Percentiles rank a stretch among this genome's conserved stretches.
Conservation (phyloP, 2,797 vertebrate genomes). For the Odontamblyopus lacepedii region DNA sequence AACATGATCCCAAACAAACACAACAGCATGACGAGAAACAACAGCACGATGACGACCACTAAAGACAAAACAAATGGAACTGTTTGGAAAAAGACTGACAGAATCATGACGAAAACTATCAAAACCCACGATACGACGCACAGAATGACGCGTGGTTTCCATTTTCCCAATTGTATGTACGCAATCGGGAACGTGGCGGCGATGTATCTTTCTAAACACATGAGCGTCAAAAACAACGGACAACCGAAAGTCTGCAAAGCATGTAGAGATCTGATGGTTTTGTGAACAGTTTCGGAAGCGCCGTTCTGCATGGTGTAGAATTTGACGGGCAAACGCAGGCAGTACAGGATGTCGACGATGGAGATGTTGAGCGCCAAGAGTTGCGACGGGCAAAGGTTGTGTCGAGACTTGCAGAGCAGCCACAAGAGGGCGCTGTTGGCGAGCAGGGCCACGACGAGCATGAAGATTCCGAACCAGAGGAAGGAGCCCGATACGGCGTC, state of each 20-base stretch:
- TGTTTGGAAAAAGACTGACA: slow-evolving; percentile 8
- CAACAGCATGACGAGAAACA: slow-evolving; percentile 46
- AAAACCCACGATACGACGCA: slow-evolving; percentile 22
- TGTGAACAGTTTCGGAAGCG: neutral
- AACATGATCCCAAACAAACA: slow-evolving; percentile 30
- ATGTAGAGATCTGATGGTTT: slow-evolving; percentile 2
- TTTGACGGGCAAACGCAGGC: slow-evolving; percentile 44
- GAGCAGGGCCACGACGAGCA: slow-evolving; percentile 30
- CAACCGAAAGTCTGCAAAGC: slow-evolving; percentile 41
- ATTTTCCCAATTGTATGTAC: slow-evolving; percentile 20
- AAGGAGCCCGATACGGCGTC: accelerated
- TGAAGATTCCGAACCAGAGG: slow-evolving; percentile 19
- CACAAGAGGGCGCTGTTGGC: slow-evolving; percentile 45
- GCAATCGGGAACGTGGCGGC: slow-evolving; percentile 22
- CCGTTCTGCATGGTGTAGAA: neutral
- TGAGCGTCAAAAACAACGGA: slow-evolving; percentile 42
- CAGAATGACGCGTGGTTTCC: slow-evolving; percentile 14
- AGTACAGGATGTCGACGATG: slow-evolving; percentile 40
- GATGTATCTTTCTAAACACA: slow-evolving; percentile 52
- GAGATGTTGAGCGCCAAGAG: slow-evolving; percentile 56
- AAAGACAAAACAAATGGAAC: slow-evolving; percentile 18
- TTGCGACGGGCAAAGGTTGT: slow-evolving; percentile 43
- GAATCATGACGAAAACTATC: slow-evolving; percentile 12
- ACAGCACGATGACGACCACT: slow-evolving; percentile 15
- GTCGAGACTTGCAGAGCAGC: slow-evolving; percentile 41